Evolutionary conservation across 2,113 vertebrate species (phyloP).

Genomic region (Nipponia nippon): DNA sequence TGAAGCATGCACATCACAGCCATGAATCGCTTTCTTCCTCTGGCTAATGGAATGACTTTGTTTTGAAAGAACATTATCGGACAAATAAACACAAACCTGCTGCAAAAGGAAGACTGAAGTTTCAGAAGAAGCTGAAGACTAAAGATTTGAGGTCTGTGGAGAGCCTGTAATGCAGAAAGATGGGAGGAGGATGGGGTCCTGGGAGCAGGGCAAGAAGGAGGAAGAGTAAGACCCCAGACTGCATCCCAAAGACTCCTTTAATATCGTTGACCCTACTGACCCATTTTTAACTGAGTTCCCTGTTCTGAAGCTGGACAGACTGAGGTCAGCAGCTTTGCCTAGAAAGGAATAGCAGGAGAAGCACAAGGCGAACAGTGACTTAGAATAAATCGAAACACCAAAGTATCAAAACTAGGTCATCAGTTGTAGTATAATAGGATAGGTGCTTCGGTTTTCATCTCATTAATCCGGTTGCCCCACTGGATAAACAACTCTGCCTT

Average conservation of each 20-base stretch:
- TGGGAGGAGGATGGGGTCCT: not conserved
- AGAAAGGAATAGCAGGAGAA: not conserved
- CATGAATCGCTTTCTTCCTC: not conserved
- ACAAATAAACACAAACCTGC: not conserved
- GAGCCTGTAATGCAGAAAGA: not conserved
- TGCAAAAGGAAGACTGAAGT: not conserved
- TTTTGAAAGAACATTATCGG: not conserved
- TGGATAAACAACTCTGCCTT: conserved; percentile 17
- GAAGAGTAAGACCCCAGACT: not conserved
- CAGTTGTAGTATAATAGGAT: not conserved
- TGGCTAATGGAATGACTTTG: not conserved
- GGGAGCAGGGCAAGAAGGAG: not conserved
- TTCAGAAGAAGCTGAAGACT: not conserved
- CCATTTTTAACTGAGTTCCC: not conserved
- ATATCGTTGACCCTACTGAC: not conserved
- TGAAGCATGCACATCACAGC: not conserved
- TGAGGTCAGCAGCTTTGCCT: not conserved
- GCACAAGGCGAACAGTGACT: not conserved
- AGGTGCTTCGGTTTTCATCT: conserved; percentile 18
- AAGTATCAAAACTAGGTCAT: not conserved
- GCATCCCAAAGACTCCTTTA: not conserved
- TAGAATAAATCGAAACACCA: not conserved
- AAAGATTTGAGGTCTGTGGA: not conserved
- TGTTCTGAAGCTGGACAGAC: not conserved
- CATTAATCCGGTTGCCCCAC: not conserved